Conservation (phyloP, 2,888 invertebrate species). For the Gerris lacustris region DNA sequence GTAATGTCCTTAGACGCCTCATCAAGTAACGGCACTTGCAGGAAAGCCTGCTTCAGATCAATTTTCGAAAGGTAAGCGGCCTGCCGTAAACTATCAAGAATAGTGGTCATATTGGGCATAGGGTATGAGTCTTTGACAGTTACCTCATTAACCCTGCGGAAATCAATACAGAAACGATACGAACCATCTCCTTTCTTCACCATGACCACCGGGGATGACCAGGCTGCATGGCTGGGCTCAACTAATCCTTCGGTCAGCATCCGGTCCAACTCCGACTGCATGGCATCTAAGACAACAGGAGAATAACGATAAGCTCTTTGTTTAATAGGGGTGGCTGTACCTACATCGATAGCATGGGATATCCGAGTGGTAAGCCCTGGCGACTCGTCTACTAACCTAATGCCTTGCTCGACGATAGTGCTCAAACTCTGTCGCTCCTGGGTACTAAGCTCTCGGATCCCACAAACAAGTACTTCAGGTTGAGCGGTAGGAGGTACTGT, state of each 20-base stretch:
- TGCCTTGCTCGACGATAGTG: conserved; percentile 7
- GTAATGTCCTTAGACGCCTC: conserved; percentile 9
- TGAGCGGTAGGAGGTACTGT: no score
- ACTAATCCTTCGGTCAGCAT: conserved; percentile 34
- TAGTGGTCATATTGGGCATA: conserved; percentile 32
- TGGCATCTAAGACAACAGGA: conserved; percentile 22
- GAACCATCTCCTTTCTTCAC: conserved; percentile 31
- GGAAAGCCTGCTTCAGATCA: conserved; percentile 14
- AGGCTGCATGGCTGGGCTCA: conserved; percentile 33
- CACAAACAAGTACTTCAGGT: no score
- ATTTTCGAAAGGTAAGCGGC: conserved; percentile 14
- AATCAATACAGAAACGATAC: conserved; percentile 35
- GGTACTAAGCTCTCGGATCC: no score
- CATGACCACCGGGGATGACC: conserved; percentile 33
- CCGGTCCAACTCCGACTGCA: conserved; percentile 31
- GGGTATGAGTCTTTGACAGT: conserved; percentile 34
- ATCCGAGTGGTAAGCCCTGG: conserved; percentile 14
- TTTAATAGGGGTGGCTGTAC: conserved; percentile 12
- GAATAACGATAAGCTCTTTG: conserved; percentile 18
- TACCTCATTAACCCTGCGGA: conserved; percentile 34
- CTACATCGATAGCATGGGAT: conserved; percentile 17
- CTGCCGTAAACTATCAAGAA: conserved; percentile 12
- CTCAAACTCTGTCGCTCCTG: conserved; percentile 3
- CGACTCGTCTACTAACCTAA: conserved; percentile 1
- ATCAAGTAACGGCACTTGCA: conserved; percentile 7